Conservation (phyloP, 2,113 vertebrate genomes). For the Nothobranchius kuhntae region DNA sequence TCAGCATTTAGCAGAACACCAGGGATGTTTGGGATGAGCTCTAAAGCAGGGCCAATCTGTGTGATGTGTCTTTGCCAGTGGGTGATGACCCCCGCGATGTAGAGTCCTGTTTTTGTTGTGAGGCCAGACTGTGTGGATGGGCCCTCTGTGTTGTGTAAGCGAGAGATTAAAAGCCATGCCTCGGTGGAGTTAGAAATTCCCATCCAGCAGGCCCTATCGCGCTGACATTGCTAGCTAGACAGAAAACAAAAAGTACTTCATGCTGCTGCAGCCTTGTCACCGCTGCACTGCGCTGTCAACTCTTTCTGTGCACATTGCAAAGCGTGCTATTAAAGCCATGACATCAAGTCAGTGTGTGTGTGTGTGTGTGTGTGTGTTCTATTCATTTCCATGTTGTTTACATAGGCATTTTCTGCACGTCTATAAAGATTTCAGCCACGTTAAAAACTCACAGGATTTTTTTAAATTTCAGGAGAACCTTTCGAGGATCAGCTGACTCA, state of each 20-base stretch:
- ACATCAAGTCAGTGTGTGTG: too few relatives aligned
- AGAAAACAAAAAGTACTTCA: constrained; percentile 13
- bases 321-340: constrained; percentile 8
- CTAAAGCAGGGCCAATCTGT: constrained; percentile 32
- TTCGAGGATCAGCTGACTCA: background rate
- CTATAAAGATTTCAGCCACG: too few relatives aligned
- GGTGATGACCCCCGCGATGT: constrained; percentile 36
- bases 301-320: background rate
- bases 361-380: too few relatives aligned
- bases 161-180: constrained; percentile 59
- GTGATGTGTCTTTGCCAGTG: constrained; percentile 47
- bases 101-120: constrained; percentile 47
- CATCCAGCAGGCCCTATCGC: constrained; percentile 6
- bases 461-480: background rate
- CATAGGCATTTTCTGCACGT: too few relatives aligned
- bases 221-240: constrained; percentile 15
- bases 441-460: background rate
- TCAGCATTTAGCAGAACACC: constrained; percentile 65
- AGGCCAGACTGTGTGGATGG: constrained; percentile 45
- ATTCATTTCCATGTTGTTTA: background rate
- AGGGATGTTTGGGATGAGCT: constrained; percentile 51
- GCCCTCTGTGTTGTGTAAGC: constrained; percentile 63
- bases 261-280: constrained; percentile 18
- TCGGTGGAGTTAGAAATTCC: constrained; percentile 39
- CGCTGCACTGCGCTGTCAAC: constrained; percentile 14